Evolutionary conservation across 92 coral and sea anemone species (phyloP).

Genomic region (Galaxea fascicularis): DNA sequence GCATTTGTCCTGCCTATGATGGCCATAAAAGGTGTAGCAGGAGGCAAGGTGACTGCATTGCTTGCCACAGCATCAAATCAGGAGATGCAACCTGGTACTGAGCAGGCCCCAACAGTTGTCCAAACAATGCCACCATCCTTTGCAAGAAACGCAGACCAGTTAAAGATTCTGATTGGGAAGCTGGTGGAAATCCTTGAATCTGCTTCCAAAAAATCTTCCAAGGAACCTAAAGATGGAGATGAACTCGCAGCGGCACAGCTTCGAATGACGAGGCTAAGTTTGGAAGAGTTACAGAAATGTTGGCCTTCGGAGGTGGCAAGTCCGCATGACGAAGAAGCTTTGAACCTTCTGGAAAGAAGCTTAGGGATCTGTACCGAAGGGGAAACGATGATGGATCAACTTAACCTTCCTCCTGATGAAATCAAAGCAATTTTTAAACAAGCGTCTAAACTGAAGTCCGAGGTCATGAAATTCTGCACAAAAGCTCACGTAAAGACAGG

Average conservation of each 20-base stretch:
- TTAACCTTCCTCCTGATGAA: background rate
- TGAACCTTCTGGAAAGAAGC: background rate
- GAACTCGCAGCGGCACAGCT: background rate
- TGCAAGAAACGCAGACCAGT: background rate
- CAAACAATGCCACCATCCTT: background rate
- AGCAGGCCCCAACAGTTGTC: background rate
- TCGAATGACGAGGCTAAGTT: background rate
- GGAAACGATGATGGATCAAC: background rate
- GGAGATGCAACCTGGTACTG: background rate
- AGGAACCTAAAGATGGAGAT: background rate
- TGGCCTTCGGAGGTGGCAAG: background rate
- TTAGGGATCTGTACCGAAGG: conserved; percentile 5
- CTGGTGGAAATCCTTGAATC: background rate
- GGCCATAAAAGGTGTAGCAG: background rate
- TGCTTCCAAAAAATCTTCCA: background rate
- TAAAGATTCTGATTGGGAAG: background rate
- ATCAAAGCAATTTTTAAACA: background rate
- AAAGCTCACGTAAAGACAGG: background rate
- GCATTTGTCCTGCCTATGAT: background rate
- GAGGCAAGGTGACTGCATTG: background rate
- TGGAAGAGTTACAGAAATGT: conserved; percentile 2
- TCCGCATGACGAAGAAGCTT: background rate
- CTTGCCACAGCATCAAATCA: background rate
- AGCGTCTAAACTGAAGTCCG: background rate
- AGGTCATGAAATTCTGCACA: conserved; percentile 6